Evolutionary conservation across 2,888 invertebrate genomes (phyloP), one percentile per base, ranked within the genome.

Genomic region (Nemoura dubitans): DNA sequence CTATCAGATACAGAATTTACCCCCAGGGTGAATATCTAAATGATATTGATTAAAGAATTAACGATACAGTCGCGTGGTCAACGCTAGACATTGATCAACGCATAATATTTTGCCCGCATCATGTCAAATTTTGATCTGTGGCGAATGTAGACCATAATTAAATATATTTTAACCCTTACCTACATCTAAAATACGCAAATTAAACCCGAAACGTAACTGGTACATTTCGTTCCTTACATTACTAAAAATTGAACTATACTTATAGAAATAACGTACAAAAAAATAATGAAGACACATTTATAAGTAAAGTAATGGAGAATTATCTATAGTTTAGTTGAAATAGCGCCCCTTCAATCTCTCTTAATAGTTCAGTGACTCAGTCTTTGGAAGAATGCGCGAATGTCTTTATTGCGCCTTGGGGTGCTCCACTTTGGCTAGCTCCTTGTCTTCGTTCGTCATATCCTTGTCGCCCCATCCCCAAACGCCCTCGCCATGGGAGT

Each of bases 401-500:
- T 10, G 28, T 28, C 0, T 29, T 87, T 88, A 88, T 16, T 88
- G 86, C 14, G 85, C 25, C 85, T 89, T 89, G 76, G 87, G 88
- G 86, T 89, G 88, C 28, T 89, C 88, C 43, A 90, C 87, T 36
- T 88, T 85, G 0, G 90, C 89, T 10, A 88, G 88, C 30, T 89
- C 86, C 76, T 87, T 88, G 86, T 90, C 90, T 87, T 90, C 90
- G 26, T 88, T 78, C n/a, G 89, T 84, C 86, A 88, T 86, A 78
- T 88, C 88, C 42, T 86, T 86, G 83, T 88, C 88, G 14, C 87
- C 88, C 88, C 88, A 88, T 3, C 88, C 88, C 87, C 88, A 88
- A n/a, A 88, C 86, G 10, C 85, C 86, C 76, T 86, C 86, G 1
- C 83, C 86, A 85, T 86, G 83, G 76, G 42, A 0, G 76, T 95